Evolutionary conservation across 2,888 invertebrate genomes (phyloP), one percentile per base, ranked within the genome.

Genomic region (Diachrysia chrysitis): DNA sequence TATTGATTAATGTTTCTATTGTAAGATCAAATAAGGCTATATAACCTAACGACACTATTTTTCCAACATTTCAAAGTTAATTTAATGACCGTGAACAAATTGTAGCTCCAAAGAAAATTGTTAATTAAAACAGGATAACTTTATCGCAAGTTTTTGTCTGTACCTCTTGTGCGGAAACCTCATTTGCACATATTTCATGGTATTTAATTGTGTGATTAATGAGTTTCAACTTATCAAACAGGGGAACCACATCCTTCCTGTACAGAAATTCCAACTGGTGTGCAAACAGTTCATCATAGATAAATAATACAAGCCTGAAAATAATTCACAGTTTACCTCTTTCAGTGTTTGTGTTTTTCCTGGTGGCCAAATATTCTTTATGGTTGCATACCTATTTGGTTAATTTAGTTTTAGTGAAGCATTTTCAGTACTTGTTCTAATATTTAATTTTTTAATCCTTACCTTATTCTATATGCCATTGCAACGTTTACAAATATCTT

Each of bases 241-340:
- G 70, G 69, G 62, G 53, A 76, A 82, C 76, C 73, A 83, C 73
- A 82, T 82, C 82, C 80, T 80, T 75, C 72, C 67, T 53, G 54
- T 67, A 46, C 51, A 69, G 35, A 57, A 69, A 71, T 63, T 71
- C 55, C 54, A 58, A 71, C 66, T 53, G 58, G 29, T 48, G 48
- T 23, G 55, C 35, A 32, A 10, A 32, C 32, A 12, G 17, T 64
- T 62, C 25, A 54, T 25, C 19, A 51, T n/a, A 29, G 23, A 54
- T 19, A 48, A 25, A 25, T 25, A 19, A 10, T 46, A 17, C 7
- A n/a, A 9, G n/a, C 3, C 12, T 17, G 25, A 12, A 23, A 48
- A 25, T 21, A 46, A 42, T 37, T 61, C 12, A 35, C 12, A 29
- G 21, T 21, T 19, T 9, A 35, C 37, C 32, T 48, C 17, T 21